Evolutionary conservation across 1,140 invertebrate genomes (phyloP).

Genomic region (Drosophila pseudoobscura): DNA sequence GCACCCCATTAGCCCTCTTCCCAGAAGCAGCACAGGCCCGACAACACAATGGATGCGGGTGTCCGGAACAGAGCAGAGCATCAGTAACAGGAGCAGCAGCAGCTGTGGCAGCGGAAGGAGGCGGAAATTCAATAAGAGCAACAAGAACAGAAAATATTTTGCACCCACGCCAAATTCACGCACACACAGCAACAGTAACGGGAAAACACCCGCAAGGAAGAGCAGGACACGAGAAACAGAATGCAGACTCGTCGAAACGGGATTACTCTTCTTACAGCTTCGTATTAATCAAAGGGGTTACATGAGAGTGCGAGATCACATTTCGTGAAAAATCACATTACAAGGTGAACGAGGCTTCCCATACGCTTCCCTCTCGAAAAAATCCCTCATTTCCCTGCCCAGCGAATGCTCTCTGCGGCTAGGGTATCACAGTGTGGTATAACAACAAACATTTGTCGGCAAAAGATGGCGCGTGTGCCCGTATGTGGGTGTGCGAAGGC

Average conservation of each 20-base stretch:
- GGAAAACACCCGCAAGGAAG: conserved; percentile 2
- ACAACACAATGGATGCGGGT: conserved; percentile 38
- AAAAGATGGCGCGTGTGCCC: conserved; percentile 18
- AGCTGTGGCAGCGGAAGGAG: conserved; percentile 35
- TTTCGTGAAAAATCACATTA: too few species aligned
- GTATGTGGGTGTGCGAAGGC: too few species aligned
- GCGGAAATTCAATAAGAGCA: conserved; percentile 65
- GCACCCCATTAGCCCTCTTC: conserved; percentile 10
- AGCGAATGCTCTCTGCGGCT: too few species aligned
- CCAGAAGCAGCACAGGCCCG: conserved; percentile 7
- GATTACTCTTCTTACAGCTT: too few species aligned
- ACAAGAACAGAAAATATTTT: conserved; percentile 30
- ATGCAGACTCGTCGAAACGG: too few species aligned
- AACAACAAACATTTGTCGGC: conserved; percentile 9
- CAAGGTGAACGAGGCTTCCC: too few species aligned
- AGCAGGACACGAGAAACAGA: too few species aligned
- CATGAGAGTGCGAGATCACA: too few species aligned
- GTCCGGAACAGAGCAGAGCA: conserved; percentile 1
- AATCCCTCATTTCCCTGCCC: too few species aligned
- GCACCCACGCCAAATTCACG: conserved; percentile 28
- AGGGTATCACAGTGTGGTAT: neutral
- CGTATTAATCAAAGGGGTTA: too few species aligned
- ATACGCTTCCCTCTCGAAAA: too few species aligned
- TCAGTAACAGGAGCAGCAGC: conserved; percentile 9
- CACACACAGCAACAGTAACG: conserved; percentile 11